These are phyloP conservation scores for Chrysotoxum bicinctum DNA, from an alignment of 2,888 invertebrate genomes.

Conservation along the genomic window DNA sequence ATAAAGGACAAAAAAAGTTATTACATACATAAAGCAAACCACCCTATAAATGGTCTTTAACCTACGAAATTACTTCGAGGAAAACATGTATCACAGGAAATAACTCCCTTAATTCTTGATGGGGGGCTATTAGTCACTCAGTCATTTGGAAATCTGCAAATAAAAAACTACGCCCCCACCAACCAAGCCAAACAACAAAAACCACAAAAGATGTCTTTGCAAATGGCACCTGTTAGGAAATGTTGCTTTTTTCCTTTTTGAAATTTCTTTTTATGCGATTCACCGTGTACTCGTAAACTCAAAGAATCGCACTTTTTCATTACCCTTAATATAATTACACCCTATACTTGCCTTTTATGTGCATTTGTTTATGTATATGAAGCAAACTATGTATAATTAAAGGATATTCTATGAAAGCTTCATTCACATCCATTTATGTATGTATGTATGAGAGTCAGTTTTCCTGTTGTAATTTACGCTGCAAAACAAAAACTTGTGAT, in stretches of 20 bases:
- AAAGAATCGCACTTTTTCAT: slow-evolving; percentile 43
- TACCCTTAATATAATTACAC: slow-evolving; percentile 53
- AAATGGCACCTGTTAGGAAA: slow-evolving; percentile 45
- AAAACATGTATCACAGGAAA: background rate
- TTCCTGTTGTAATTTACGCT: slow-evolving; percentile 14
- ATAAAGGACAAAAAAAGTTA: too few relatives aligned
- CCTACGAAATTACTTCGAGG: slow-evolving; percentile 34
- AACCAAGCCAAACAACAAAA: background rate
- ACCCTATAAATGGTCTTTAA: slow-evolving; percentile 31
- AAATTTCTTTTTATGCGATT: background rate
- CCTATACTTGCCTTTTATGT: slow-evolving; percentile 33
- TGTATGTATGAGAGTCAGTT: background rate
- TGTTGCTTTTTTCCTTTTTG: background rate
- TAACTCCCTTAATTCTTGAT: slow-evolving; percentile 21
- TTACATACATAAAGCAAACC: background rate
- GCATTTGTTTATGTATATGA: slow-evolving; percentile 11
- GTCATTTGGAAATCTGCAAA: slow-evolving; percentile 51
- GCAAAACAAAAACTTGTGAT: slow-evolving; percentile 21
- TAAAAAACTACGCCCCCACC: slow-evolving; percentile 9
- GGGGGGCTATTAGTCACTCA: slow-evolving; percentile 39
- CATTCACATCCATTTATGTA: background rate
- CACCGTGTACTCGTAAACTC: slow-evolving; percentile 6
- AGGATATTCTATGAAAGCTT: slow-evolving; percentile 9
- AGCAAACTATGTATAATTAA: slow-evolving; percentile 24
- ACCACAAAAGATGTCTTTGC: slow-evolving; percentile 13